These are phyloP conservation scores for Chelon labrosus DNA, from an alignment of 2,797 vertebrate species.

Conservation along the genomic window DNA sequence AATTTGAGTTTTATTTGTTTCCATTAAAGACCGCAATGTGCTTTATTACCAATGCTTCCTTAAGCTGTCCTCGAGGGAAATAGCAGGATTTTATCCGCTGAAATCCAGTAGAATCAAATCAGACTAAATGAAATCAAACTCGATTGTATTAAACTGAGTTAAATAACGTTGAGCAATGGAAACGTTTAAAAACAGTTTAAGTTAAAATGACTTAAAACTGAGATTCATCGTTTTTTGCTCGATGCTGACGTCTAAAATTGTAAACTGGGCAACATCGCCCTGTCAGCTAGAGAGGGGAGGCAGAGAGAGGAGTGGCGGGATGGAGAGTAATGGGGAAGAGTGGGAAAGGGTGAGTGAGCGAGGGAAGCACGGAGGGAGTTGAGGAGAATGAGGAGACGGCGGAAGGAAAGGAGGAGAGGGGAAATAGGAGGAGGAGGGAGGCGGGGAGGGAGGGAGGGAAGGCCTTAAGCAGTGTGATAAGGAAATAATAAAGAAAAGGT, in stretches of 20 bases:
- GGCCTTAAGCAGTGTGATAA: conserved; percentile 71
- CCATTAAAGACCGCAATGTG: conserved; percentile 62
- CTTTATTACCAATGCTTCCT: conserved; percentile 62
- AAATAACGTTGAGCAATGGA: conserved; percentile 27
- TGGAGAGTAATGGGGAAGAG: conserved; percentile 21
- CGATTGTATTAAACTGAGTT: conserved; percentile 46
- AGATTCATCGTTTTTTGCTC: conserved; percentile 35
- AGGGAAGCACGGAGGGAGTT: conserved; percentile 13
- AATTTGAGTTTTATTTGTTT: conserved; percentile 71
- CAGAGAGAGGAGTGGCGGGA: conserved; percentile 49
- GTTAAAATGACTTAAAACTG: conserved; percentile 18
- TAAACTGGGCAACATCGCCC: conserved; percentile 57
- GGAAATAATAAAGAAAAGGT: conserved; percentile 74
- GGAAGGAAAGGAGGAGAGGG: conserved; percentile 17
- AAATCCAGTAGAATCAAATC: conserved; percentile 53
- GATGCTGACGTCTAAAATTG: conserved; percentile 39
- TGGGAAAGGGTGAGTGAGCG: conserved; percentile 20
- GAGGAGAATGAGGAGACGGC: conserved; percentile 3
- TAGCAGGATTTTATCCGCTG: conserved; percentile 33
- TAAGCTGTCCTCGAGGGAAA: conserved; percentile 40
- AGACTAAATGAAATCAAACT: conserved; percentile 52
- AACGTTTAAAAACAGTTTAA: conserved; percentile 45
- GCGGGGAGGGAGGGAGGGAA: conserved; percentile 30
- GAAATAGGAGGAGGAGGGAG: conserved; percentile 9
- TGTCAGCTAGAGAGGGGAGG: conserved; percentile 44